phyloP scores from a whole-genome alignment of 2,797 vertebrate genomes.

The Leuciscus waleckii region DNA sequence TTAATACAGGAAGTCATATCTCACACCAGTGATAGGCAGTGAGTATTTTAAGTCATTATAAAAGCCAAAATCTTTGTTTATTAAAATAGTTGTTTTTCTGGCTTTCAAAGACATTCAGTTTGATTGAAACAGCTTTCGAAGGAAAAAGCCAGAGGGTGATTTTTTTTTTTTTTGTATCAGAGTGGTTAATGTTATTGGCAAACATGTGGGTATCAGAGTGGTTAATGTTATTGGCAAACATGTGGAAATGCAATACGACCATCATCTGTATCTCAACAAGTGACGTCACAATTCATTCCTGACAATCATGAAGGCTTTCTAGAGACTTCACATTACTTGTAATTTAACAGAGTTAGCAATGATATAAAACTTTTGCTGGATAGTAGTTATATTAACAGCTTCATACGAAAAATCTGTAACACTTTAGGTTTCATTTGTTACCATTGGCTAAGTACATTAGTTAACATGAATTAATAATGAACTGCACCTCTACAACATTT shows the following conservation, averaged over 20 bases:
- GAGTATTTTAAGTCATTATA: neutral
- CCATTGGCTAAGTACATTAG: too few relatives aligned
- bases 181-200: too few relatives aligned
- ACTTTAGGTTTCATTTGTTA: too few relatives aligned
- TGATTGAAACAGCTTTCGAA: slow-evolving; percentile 19
- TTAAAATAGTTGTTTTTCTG: neutral
- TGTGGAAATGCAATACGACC: slow-evolving; percentile 14
- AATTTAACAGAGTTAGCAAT: neutral
- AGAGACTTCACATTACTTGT: neutral
- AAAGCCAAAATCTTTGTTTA: slow-evolving; percentile 26
- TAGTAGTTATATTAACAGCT: neutral
- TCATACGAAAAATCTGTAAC: neutral
- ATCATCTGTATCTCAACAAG: slow-evolving; percentile 13
- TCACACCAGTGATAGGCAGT: neutral
- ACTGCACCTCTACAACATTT: too few relatives aligned
- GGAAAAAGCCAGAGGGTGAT: slow-evolving; percentile 2
- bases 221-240: neutral
- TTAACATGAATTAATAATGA: too few relatives aligned
- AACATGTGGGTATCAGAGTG: neutral
- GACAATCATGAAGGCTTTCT: neutral
- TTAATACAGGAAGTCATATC: neutral
- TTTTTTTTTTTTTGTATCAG: neutral
- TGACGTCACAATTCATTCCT: neutral
- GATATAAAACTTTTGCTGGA: neutral
- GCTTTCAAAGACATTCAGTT: slow-evolving; percentile 6